Base-by-base conservation (phyloP, 2,113 vertebrate species). In the Cyrtonyx montezumae region DNA sequence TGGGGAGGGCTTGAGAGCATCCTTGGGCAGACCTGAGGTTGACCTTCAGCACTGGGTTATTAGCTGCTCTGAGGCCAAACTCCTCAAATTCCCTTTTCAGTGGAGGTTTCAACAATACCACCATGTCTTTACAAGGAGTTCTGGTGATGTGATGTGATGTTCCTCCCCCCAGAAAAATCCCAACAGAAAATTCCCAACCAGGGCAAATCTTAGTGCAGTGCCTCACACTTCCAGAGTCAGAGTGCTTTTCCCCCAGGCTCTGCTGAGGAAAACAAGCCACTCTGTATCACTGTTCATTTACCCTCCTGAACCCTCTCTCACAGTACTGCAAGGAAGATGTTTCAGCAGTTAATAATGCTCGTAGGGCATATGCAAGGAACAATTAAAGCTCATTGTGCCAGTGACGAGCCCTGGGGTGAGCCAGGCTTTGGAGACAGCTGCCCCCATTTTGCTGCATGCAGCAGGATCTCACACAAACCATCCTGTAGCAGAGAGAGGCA, bases 321-420 rank as follows among this genome's bases (percentile, higher is more conserved):
- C 74, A 37, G 69, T 77, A 83, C 91, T 93, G 84, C 75, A 63
- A 87, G 89, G 82, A 61, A 63, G 84, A 95, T 79, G 71, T 69
- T 86, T 85, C 93, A 95, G 93, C 90, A 78, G 87, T 93, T 94
- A 59, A 34, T 79, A 66, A 58, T 36, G 65, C 61, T 94, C 61
- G 63, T 66, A 62, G 70, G 79, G 56, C 61, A 69, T 53, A 53
- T 68, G 67, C 67, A 78, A 73, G 73, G 85, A 94, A n/a, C 94
- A 91, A 94, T 95, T 92, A 95, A 96, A 93, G 68, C 84, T 89
- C 36, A 11, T 61, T 66, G 89, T 92, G 85, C 91, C 84, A 79
- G 53, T 53, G 70, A 95, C 30, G 66, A 94, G 94, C 89, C 93
- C 83, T 87, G 74, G 86, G 80, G 94, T 86, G 76, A 94, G 51